Base-by-base conservation (phyloP, 1,140 invertebrate genomes). In the Lysiphlebus fabarum region DNA sequence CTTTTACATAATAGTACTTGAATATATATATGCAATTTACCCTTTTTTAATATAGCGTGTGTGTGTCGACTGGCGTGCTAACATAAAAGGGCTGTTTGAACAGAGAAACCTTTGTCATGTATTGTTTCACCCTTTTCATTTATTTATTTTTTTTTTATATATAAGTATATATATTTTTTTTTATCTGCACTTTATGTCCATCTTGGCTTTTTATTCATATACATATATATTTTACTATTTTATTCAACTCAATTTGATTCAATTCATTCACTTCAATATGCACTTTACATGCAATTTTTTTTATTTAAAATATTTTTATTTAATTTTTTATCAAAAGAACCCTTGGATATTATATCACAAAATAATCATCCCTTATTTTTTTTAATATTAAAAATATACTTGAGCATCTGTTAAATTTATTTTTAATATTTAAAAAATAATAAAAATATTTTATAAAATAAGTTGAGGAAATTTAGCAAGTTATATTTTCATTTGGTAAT, bases 51-150 rank as follows among this genome's bases (percentile, higher is more conserved):
- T 70, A 63, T 67, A 64, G 69, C 69, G 17, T 26, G 17, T 36
- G 33, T 34, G 48, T 49, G 66, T 68, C 64, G 58, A 53, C 53
- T 67, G 66, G 62, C 63, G 62, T 62, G 58, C 51, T 42, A 56
- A 56, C 59, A 58, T 58, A 61, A 73, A 71, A 70, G 66, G 69
- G 66, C 56, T 71, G 71, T 72, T 73, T 70, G 59, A 71, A 72
- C 70, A 70, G 67, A 65, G 47, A 11, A 11, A 1, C 36, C 69
- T 70, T 72, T 73, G 67, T 71, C 53, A 63, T 56, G 61, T 44
- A 33, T 54, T 49, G 40, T 26, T 49, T 47, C 50, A 48, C 53
- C 57, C 47, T 44, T 59, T 60, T 58, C 2, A 26, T 26, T 60
- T 60, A 43, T 48, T 62, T 57, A 34, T 42, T 40, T 61, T 48